Evolutionary conservation across 2,113 vertebrate species (phyloP).

Genomic region (Bufo bufo): DNA sequence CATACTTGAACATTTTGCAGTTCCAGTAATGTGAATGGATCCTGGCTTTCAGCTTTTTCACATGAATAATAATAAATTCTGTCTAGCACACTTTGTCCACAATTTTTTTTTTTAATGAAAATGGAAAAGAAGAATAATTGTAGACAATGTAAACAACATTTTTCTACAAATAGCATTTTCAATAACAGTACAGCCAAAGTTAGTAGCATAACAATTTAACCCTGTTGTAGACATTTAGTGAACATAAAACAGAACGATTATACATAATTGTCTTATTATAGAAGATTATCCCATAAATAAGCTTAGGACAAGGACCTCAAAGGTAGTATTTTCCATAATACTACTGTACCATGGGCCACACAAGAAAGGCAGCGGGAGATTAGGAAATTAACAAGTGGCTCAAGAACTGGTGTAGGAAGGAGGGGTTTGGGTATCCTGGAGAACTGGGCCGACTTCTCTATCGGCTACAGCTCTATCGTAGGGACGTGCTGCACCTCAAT

Average conservation of each 20-base stretch:
- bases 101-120: neutral
- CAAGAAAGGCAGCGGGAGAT: no score
- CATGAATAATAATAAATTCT: neutral
- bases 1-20: neutral
- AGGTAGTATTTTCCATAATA: neutral
- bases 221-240: neutral
- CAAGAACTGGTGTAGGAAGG: no score
- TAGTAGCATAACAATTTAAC: slow-evolving; percentile 10
- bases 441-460: no score
- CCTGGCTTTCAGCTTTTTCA: neutral
- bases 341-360: neutral
- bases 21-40: neutral
- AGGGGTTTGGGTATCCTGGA: no score
- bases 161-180: neutral
- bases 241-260: slow-evolving; percentile 10
- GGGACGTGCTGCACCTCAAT: no score
- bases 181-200: neutral
- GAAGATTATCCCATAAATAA: slow-evolving; percentile 9
- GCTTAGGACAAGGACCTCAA: no score
- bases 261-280: slow-evolving; percentile 5
- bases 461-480: no score
- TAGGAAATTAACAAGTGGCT: no score
- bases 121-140: neutral
- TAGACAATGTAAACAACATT: neutral
- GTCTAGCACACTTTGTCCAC: neutral